Evolutionary conservation across 2,888 invertebrate species (phyloP), one percentile per base, ranked within the genome.

Genomic region (Orthosia cruda): DNA sequence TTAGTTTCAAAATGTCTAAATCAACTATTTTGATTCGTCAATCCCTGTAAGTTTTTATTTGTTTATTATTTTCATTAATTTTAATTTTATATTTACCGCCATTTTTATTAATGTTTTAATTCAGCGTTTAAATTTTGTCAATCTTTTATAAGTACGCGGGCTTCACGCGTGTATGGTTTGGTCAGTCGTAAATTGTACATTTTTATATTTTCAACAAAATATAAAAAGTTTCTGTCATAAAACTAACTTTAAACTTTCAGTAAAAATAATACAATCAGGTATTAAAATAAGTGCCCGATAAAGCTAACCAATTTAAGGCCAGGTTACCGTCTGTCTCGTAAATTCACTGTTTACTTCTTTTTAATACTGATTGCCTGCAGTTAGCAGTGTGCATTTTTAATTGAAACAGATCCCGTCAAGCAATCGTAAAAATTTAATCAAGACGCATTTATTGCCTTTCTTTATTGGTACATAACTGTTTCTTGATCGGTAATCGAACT

Each of bases 11-110:
- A 68, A 93, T 93, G 93, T 88, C 92, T 66, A 93, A 93, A 80
- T 83, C 93, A 20, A 86, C 91, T 13, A 71, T 91, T 62, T 74
- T 93, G 57, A 82, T 93, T 67, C 93, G 93, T 16, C 92, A 93
- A 84, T 87, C 91, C 0, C 59, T 93, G 93, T 93, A 82, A 95
- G 95, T 93, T 82, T 77, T 77, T 77, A 61, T 74, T 69, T 71
- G 74, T 72, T 58, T 68, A 50, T 61, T 79, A 72, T 50, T 71
- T 57, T 49, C 16, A 40, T 40, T 32, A 47, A 13, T 4, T 16
- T 13, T 67, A 57, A 4, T 5, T 47, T 59, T 54, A 18, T 13
- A 59, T 66, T n/a, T 54, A 57, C 32, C 47, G 15, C 45, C 32
- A 32, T 66, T 63, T 0, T n/a, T 15, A 26, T 54, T 80, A 55